Evolutionary conservation across 2,113 vertebrate species (phyloP).

Genomic region (Epinephelus cyanopodus): DNA sequence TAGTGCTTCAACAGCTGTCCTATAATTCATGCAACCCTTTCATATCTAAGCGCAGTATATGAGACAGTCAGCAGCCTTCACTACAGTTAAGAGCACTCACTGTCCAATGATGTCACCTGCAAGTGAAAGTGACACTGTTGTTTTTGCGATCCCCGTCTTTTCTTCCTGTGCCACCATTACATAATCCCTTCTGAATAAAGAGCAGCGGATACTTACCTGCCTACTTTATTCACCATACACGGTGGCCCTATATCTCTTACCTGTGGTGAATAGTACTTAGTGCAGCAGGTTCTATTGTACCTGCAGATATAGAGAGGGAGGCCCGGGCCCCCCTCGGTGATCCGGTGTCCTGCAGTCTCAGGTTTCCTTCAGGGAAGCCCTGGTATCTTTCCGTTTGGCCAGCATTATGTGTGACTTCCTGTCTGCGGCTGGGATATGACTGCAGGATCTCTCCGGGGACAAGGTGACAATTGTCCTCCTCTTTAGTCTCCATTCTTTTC

Average conservation of each 20-base stretch:
- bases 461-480: slow-evolving; percentile 55
- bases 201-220: slow-evolving; percentile 57
- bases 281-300: slow-evolving; percentile 73
- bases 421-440: slow-evolving; percentile 59
- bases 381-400: slow-evolving; percentile 71
- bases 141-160: slow-evolving; percentile 49
- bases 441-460: slow-evolving; percentile 64
- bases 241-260: slow-evolving; percentile 72
- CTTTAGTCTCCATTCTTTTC: slow-evolving; percentile 65
- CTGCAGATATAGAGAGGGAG: slow-evolving; percentile 63
- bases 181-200: slow-evolving; percentile 66
- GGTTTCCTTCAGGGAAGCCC: slow-evolving; percentile 77
- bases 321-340: slow-evolving; percentile 58
- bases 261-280: slow-evolving; percentile 73
- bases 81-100: neutral
- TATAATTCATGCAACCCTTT: neutral
- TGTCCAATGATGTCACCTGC: slow-evolving; percentile 69
- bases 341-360: slow-evolving; percentile 70
- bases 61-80: slow-evolving; percentile 11
- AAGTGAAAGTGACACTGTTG: slow-evolving; percentile 68
- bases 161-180: slow-evolving; percentile 62
- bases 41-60: neutral
- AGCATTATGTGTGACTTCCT: slow-evolving; percentile 78
- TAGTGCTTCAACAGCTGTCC: neutral
- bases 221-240: slow-evolving; percentile 61